Percentiles rank a stretch among this genome's conserved stretches.
Conservation (phyloP, 2,797 vertebrate species). For the Sebastes trivittatus region DNA sequence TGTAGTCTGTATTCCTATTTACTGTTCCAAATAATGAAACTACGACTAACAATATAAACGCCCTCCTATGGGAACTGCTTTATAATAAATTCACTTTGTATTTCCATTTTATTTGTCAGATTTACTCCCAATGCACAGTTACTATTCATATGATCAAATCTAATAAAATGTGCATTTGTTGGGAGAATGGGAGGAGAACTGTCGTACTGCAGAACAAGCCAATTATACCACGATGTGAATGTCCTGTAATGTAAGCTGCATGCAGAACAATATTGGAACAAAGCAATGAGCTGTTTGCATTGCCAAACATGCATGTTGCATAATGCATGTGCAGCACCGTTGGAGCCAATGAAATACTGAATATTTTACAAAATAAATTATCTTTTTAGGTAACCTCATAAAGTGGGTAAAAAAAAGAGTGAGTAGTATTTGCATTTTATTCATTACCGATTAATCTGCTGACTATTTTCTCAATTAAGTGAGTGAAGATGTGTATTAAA, state of each 20-base stretch:
- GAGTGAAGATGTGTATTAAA: not conserved
- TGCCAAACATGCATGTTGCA: constrained; percentile 37
- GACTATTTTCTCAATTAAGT: not conserved
- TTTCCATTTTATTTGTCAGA: constrained; percentile 43
- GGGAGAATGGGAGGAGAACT: not conserved
- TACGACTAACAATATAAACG: constrained; percentile 20
- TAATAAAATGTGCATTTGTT: constrained; percentile 34
- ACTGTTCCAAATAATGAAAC: not conserved
- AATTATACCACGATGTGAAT: constrained; percentile 20
- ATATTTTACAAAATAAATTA: constrained; percentile 2
- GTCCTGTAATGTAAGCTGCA: constrained; percentile 24
- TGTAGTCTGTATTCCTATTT: constrained; percentile 2
- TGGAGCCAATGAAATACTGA: constrained; percentile 9
- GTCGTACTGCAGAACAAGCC: constrained; percentile 18
- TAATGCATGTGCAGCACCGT: constrained; percentile 35
- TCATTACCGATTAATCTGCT: not conserved
- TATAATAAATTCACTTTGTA: constrained; percentile 24
- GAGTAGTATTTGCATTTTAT: not conserved
- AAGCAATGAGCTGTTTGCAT: constrained; percentile 12
- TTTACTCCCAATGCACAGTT: constrained; percentile 20
- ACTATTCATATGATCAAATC: constrained; percentile 15
- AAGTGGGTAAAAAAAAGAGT: not conserved
- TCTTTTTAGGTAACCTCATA: not conserved
- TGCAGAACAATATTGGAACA: constrained; percentile 24
- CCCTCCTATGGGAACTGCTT: constrained; percentile 20